These are phyloP conservation scores for Chlorops oryzae DNA, from an alignment of 1,140 invertebrate species.

Conservation along the genomic window DNA sequence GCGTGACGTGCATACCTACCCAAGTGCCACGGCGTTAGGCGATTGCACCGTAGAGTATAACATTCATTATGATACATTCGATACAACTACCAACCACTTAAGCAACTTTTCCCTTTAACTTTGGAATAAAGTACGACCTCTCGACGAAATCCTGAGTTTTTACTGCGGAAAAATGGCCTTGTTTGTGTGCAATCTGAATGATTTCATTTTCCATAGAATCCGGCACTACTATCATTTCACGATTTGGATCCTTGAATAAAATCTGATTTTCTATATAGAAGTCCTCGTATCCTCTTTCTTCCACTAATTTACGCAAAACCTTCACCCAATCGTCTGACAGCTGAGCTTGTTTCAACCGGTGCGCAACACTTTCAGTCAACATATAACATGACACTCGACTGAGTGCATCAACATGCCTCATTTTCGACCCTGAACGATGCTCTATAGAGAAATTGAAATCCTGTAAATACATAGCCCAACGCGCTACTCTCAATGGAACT, in stretches of 20 bases:
- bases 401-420: slow-evolving; percentile 14
- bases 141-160: slow-evolving; percentile 24
- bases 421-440: slow-evolving; percentile 15
- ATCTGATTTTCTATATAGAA: background rate
- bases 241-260: slow-evolving; percentile 6
- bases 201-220: slow-evolving; percentile 19
- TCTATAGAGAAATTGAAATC: background rate
- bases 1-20: no score
- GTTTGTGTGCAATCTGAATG: slow-evolving; percentile 18
- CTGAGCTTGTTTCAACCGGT: background rate
- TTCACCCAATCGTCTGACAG: background rate
- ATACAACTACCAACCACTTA: slow-evolving; percentile 33
- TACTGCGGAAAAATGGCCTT: slow-evolving; percentile 14
- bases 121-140: slow-evolving; percentile 45
- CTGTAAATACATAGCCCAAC: no score
- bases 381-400: slow-evolving; percentile 18
- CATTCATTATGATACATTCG: slow-evolving; percentile 28
- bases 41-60: no score
- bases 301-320: background rate
- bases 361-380: slow-evolving; percentile 15
- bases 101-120: slow-evolving; percentile 32
- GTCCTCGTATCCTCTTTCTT: background rate
- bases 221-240: slow-evolving; percentile 21
- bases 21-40: no score
- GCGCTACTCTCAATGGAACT: no score